Evolutionary conservation across 2,888 invertebrate species (phyloP), one percentile per base, ranked within the genome.

Genomic region (Drosophila siamana): DNA sequence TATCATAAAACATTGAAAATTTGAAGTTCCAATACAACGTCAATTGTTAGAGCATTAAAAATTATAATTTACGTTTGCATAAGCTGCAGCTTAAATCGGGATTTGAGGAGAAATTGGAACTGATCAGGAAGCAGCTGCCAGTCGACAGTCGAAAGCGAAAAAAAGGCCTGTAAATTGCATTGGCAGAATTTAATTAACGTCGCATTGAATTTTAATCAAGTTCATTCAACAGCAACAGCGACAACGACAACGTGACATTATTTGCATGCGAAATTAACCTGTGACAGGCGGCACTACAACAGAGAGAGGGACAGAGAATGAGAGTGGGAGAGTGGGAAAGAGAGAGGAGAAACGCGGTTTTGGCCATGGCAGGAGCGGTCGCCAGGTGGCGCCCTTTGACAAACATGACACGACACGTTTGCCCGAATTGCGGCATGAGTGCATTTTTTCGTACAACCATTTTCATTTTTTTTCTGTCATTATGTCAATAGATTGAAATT

Each of bases 161-260:
- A 55, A 57, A 41, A 51, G 19, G 30, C 30, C 56, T 71, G 86
- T 55, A 73, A 86, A 84, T 84, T 82, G 71, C 82, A 86, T 86
- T 82, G 80, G 74, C 66, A 74, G 78, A 83, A 83, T 86, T 83
- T 83, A 83, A 84, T 86, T 82, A 84, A 85, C 87, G 80, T 85
- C 82, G 68, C 85, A 86, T 82, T 85, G 84, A 82, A 84, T 86
- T 84, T 86, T 84, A 86, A 84, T 84, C 86, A 84, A 86, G 85
- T 84, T 84, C 87, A 84, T 84, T 86, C 78, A 82, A 67, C 67
- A 66, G 74, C 79, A 77, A 78, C 84, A 76, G 55, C 78, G 81
- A 80, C 83, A 75, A 72, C 78, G 73, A 78, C 86, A 86, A 77
- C 83, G 86, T 80, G 87, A 86, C 86, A 84, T 84, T 84, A 84